Conservation (phyloP, 2,113 vertebrate genomes). For the Scopus umbretta region DNA sequence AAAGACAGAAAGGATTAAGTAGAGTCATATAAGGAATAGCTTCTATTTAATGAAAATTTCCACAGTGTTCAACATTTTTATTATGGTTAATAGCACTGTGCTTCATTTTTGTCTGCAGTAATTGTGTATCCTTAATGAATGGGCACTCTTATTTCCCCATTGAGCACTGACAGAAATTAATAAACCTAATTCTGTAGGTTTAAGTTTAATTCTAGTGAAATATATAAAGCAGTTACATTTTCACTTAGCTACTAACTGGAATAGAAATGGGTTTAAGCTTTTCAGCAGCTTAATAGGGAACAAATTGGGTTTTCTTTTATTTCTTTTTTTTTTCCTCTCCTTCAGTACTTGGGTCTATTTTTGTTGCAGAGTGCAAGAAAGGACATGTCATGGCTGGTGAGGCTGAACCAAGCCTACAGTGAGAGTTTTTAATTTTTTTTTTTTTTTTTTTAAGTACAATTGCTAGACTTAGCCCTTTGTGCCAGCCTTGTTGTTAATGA, state of each 20-base stretch:
- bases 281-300: constrained; percentile 68
- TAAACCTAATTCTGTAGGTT: constrained; percentile 87
- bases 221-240: constrained; percentile 84
- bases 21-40: constrained; percentile 83
- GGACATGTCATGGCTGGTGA: constrained; percentile 28
- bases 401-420: constrained; percentile 31
- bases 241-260: constrained; percentile 76
- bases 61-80: constrained; percentile 85
- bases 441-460: constrained; percentile 45
- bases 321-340: background rate
- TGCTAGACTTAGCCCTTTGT: constrained; percentile 59
- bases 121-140: constrained; percentile 84
- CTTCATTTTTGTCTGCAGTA: constrained; percentile 85
- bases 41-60: constrained; percentile 88
- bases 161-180: constrained; percentile 86
- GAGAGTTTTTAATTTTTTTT: constrained; percentile 1
- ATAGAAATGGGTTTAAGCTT: constrained; percentile 68
- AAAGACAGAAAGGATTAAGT: constrained; percentile 83
- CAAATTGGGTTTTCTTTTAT: constrained; percentile 57
- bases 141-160: constrained; percentile 80
- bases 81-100: constrained; percentile 83
- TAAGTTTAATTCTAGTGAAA: constrained; percentile 87
- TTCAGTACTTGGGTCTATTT: constrained; percentile 28
- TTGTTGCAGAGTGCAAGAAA: constrained; percentile 10
- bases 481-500: constrained; percentile 71